A percentile compares a stretch with the other conserved stretches of the same genome.
These are phyloP conservation scores for Colius striatus DNA, from an alignment of 2,113 vertebrate species.

Conservation along the genomic window DNA sequence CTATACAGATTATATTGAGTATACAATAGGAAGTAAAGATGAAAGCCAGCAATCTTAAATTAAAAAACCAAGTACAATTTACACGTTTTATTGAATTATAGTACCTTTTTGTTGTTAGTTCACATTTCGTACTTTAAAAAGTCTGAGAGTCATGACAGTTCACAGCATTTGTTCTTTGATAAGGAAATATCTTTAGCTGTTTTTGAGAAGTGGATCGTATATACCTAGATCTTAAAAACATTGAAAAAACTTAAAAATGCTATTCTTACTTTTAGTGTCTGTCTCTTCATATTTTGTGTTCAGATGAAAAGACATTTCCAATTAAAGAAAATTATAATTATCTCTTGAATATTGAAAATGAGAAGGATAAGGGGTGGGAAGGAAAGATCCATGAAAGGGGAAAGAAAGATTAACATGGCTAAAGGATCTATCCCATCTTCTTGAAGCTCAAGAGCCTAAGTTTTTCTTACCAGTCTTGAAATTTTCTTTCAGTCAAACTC, in stretches of 20 bases:
- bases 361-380: neutral
- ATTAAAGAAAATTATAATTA: neutral
- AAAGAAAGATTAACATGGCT: neutral
- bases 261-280: neutral
- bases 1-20: neutral
- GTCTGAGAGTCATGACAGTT: neutral
- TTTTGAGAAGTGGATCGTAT: neutral
- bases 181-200: neutral
- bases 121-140: neutral
- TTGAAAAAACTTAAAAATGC: neutral
- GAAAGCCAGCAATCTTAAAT: neutral
- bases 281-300: neutral
- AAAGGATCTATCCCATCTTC: neutral
- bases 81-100: rapidly evolving
- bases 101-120: neutral
- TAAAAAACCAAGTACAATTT: neutral
- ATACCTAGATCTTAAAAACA: neutral
- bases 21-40: neutral
- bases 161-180: neutral
- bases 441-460: neutral
- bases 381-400: neutral
- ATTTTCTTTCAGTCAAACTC: neutral
- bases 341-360: neutral
- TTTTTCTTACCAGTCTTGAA: neutral
- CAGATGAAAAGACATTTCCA: neutral